These are phyloP conservation scores for Scrobipalpa atriplicella DNA, from an alignment of 2,888 invertebrate species.

Conservation along the genomic window DNA sequence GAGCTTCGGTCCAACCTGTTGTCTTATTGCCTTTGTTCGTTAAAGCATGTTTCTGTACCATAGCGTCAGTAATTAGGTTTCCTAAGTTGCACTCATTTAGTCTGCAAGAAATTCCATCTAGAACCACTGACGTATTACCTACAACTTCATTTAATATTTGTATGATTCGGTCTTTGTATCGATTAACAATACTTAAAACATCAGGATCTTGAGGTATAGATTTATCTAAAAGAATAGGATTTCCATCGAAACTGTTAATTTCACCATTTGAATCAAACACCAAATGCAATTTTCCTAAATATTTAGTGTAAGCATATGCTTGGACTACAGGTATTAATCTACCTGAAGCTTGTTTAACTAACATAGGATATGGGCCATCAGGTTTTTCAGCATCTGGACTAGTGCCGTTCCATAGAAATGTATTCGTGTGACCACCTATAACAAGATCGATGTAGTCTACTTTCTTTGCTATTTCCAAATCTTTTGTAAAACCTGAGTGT, in stretches of 20 bases:
- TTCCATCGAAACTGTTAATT: slow-evolving; percentile 85
- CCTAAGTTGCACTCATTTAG: slow-evolving; percentile 92
- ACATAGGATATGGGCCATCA: slow-evolving; percentile 90
- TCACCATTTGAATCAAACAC: slow-evolving; percentile 89
- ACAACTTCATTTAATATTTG: slow-evolving; percentile 80
- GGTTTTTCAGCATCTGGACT: slow-evolving; percentile 87
- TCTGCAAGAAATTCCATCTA: slow-evolving; percentile 88
- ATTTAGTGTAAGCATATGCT: slow-evolving; percentile 95
- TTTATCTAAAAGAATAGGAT: slow-evolving; percentile 88
- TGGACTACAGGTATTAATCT: slow-evolving; percentile 92
- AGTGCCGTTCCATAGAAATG: slow-evolving; percentile 91
- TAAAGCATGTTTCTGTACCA: slow-evolving; percentile 83
- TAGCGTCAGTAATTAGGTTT: slow-evolving; percentile 90
- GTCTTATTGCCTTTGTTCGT: slow-evolving; percentile 55
- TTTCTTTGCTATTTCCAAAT: slow-evolving; percentile 88
- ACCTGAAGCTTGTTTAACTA: slow-evolving; percentile 87
- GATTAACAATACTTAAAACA: slow-evolving; percentile 83
- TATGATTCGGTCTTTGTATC: slow-evolving; percentile 82
- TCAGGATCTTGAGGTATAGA: slow-evolving; percentile 86
- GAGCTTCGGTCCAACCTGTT: slow-evolving; percentile 89
- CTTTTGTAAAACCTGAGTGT: slow-evolving; percentile 92
- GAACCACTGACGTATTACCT: slow-evolving; percentile 86
- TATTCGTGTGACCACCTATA: slow-evolving; percentile 95
- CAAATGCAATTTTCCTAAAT: slow-evolving; percentile 89
- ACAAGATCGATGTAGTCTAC: slow-evolving; percentile 93